Base-by-base conservation (phyloP, 1,140 invertebrate species). In the Hesperophylax magnus region DNA sequence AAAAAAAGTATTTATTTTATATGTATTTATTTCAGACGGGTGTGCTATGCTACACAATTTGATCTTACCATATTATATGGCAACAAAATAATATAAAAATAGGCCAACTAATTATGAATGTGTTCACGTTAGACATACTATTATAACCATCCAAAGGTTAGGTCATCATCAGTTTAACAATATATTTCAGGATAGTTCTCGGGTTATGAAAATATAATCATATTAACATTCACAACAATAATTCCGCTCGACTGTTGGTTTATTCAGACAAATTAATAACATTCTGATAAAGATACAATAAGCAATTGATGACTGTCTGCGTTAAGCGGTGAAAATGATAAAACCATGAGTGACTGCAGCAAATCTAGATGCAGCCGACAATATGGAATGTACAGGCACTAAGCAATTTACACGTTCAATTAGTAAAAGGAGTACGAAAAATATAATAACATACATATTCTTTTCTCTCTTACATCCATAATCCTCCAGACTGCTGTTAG, bases 321-420 rank as follows among this genome's bases (percentile, higher is more conserved):
- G 18, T 7, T 9, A 69, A 69, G 65, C 65, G 31, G 34, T 69
- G n/a, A 52, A 69, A 69, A 69, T 11, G 34, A 69, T 69, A 69
- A 20, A 20, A 18, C 18, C 39, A 31, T 27, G 15, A 22, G 39
- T 24, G 69, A 20, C n/a, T 24, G 47, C 69, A 7, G 11, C 47
- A 22, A 24, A 53, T 7, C 52, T 65, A 22, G 60, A 27, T 69
- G 74, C 75, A 69, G 15, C 72, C 27, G 71, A 75, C 63, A 77
- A 65, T 81, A 58, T 81, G 79, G 79, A 81, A 81, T 81, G 79
- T 81, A 69, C 56, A 81, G 75, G 79, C 79, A 81, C 79, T 71
- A 71, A 71, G 63, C 61, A 77, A 77, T 77, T 69, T 81, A 74
- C 60, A 77, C 54, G 15, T 76, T 77, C 20, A 76, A 75, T 18